phyloP scores from a whole-genome alignment of 2,113 vertebrate genomes.

The Lagenorhynchus albirostris region DNA sequence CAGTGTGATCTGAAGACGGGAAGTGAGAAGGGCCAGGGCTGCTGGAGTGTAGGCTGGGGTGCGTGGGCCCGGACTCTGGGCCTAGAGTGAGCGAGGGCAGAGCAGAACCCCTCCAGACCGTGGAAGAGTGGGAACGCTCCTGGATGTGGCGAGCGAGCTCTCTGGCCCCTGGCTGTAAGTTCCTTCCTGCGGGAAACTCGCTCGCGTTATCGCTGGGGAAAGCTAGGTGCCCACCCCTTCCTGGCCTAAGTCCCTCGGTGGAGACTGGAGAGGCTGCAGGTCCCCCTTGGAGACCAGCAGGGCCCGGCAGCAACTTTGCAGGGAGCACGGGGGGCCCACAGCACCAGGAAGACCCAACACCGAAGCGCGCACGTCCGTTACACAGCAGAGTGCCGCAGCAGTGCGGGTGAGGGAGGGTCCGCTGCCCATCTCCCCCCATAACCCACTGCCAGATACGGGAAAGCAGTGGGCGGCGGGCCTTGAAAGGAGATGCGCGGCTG shows the following conservation, averaged over 20 bases:
- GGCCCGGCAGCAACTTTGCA: neutral
- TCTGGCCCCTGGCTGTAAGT: neutral
- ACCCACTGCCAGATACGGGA: neutral
- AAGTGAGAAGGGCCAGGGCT: neutral
- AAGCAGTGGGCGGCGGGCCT: neutral
- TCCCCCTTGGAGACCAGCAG: neutral
- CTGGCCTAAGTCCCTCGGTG: accelerated
- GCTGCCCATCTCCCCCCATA: accelerated
- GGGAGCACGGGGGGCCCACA: neutral
- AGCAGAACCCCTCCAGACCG: neutral
- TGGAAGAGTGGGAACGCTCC: neutral
- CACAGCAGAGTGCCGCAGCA: neutral
- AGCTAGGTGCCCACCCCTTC: neutral
- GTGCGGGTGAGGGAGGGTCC: accelerated
- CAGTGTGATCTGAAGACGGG: neutral
- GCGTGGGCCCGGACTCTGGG: neutral
- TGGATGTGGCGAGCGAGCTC: neutral
- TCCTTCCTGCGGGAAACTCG: neutral
- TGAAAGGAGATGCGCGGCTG: neutral
- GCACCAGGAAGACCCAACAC: neutral
- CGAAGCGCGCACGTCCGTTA: accelerated
- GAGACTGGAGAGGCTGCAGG: neutral
- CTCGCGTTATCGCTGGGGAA: neutral
- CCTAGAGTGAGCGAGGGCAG: neutral
- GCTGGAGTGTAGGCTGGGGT: neutral